A percentile compares a stretch with the other conserved stretches of the same genome.
Conservation (phyloP, 2,113 vertebrate species). For the Dipodomys stephensi region DNA sequence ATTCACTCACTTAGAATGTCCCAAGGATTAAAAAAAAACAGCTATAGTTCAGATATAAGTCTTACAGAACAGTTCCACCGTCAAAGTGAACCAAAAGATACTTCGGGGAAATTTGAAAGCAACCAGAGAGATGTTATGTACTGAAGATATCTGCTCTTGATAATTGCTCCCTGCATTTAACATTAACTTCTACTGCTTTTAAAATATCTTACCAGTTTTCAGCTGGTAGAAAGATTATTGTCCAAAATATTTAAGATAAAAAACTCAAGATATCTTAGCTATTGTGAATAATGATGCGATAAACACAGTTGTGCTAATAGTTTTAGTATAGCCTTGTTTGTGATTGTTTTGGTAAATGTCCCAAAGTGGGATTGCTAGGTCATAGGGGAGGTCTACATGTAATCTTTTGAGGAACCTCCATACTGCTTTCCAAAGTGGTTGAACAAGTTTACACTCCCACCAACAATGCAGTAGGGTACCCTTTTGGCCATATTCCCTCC, state of each 20-base stretch:
- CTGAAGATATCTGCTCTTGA: conserved; percentile 33
- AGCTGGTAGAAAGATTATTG: neutral
- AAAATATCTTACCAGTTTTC: conserved; percentile 30
- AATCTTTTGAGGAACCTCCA: no score
- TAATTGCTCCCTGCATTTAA: conserved; percentile 36
- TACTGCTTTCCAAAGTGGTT: no score
- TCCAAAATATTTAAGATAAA: conserved; percentile 1
- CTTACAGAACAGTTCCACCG: neutral
- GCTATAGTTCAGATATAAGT: conserved; percentile 7
- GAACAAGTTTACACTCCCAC: no score
- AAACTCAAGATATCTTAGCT: neutral
- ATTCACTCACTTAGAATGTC: neutral
- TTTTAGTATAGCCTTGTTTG: no score
- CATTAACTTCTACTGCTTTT: conserved; percentile 27
- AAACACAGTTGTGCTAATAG: no score
- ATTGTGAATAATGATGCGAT: no score
- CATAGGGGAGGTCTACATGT: no score
- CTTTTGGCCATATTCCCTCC: no score
- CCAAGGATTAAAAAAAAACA: conserved; percentile 25
- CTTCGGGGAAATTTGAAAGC: conserved; percentile 27
- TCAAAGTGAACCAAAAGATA: conserved; percentile 13
- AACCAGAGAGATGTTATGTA: neutral
- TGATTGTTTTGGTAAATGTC: no score
- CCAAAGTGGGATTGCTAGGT: no score
- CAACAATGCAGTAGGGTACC: no score